Evolutionary conservation across 1,140 invertebrate species (phyloP).

Genomic region (Zaprionus tsacasi): DNA sequence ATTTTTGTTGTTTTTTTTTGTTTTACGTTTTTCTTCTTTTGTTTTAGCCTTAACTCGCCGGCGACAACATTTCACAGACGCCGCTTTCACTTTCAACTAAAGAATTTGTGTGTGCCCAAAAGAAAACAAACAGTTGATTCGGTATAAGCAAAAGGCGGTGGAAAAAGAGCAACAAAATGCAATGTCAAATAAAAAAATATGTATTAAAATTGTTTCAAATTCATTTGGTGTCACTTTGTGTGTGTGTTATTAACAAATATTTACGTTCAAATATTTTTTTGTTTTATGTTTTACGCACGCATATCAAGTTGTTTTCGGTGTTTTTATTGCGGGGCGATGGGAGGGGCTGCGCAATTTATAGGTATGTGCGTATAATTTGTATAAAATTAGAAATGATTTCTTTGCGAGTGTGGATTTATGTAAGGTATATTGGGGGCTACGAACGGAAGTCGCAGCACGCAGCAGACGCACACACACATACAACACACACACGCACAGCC

Average conservation of each 20-base stretch:
- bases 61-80: slow-evolving; percentile 50
- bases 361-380: slow-evolving; percentile 62
- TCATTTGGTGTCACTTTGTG: slow-evolving; percentile 42
- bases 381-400: slow-evolving; percentile 78
- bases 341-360: slow-evolving; percentile 24
- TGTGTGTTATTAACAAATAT: slow-evolving; percentile 54
- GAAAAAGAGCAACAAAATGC: slow-evolving; percentile 18
- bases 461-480: slow-evolving; percentile 21
- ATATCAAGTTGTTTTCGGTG: slow-evolving; percentile 41
- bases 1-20: slow-evolving; percentile 4
- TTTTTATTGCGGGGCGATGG: slow-evolving; percentile 5
- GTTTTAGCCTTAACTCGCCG: slow-evolving; percentile 33
- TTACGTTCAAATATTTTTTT: slow-evolving; percentile 52
- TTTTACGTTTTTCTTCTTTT: slow-evolving; percentile 38
- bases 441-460: slow-evolving; percentile 53
- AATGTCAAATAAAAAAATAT: slow-evolving; percentile 25
- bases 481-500: slow-evolving; percentile 14
- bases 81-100: slow-evolving; percentile 78
- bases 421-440: slow-evolving; percentile 11
- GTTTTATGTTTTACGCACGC: slow-evolving; percentile 50
- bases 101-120: slow-evolving; percentile 58
- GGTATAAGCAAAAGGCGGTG: slow-evolving; percentile 36
- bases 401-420: slow-evolving; percentile 9
- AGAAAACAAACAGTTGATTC: slow-evolving; percentile 66
- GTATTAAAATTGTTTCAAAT: slow-evolving; percentile 39